phyloP scores from a whole-genome alignment of 2,113 vertebrate species.

The Camelus dromedarius region DNA sequence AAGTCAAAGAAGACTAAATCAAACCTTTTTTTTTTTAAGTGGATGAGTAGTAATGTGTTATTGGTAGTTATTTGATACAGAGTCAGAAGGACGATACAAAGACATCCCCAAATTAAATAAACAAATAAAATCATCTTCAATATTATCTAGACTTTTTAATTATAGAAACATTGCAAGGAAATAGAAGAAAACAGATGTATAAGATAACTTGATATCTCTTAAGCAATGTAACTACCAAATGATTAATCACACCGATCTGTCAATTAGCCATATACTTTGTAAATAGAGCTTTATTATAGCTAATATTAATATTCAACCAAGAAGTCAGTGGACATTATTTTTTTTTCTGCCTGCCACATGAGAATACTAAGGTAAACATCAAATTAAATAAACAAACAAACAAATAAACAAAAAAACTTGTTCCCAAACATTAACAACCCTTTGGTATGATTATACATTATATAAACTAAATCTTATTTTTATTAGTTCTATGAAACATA shows the following conservation, averaged over 20 bases:
- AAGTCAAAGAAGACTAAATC: not conserved
- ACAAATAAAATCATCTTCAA: not conserved
- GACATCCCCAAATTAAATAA: not conserved
- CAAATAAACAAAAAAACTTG: not conserved
- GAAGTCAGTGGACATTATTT: not conserved
- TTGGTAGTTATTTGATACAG: not conserved
- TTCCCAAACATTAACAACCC: not conserved
- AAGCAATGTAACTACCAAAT: not conserved
- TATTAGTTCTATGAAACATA: not conserved
- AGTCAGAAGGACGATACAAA: not conserved
- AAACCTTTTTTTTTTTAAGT: not conserved
- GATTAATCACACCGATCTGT: not conserved
- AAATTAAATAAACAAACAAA: not conserved
- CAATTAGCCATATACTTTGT: not conserved
- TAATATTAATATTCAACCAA: not conserved
- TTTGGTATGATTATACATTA: not conserved
- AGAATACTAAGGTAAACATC: not conserved
- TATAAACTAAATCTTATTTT: not conserved
- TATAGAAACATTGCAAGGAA: not conserved
- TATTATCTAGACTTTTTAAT: not conserved
- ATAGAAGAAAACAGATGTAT: not conserved
- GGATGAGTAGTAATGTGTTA: not conserved
- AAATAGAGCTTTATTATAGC: not conserved
- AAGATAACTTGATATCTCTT: not conserved
- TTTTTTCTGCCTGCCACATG: not conserved